Conservation (phyloP, 2,797 vertebrate genomes). For the Catharus ustulatus region DNA sequence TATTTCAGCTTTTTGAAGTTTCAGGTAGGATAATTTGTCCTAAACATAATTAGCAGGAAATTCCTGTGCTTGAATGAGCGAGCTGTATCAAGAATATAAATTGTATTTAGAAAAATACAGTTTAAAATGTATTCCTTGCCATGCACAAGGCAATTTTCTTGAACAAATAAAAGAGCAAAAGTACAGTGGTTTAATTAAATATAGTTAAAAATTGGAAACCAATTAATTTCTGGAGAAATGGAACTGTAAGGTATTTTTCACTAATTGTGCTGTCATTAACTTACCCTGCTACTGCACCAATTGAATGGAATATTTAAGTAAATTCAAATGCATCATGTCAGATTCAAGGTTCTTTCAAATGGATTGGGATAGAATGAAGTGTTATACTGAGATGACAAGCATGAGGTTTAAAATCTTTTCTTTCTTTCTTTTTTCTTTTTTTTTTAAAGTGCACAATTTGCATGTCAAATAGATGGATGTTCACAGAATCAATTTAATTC, state of each 20-base stretch:
- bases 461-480: slow-evolving; percentile 39
- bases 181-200: slow-evolving; percentile 44
- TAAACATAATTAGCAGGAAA: neutral
- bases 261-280: slow-evolving; percentile 45
- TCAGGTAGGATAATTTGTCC: neutral
- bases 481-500: slow-evolving; percentile 38
- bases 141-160: neutral
- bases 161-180: neutral
- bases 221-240: slow-evolving; percentile 35
- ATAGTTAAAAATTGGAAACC: neutral
- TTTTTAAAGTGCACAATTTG: slow-evolving; percentile 38
- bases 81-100: neutral
- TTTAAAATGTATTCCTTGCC: neutral
- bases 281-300: neutral
- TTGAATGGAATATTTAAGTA: slow-evolving; percentile 29
- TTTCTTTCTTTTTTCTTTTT: neutral
- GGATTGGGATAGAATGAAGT: slow-evolving; percentile 16
- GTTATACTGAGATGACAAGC: slow-evolving; percentile 38
- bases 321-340: slow-evolving; percentile 27
- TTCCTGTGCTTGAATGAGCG: neutral
- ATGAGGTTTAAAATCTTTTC: neutral
- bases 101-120: neutral
- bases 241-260: neutral
- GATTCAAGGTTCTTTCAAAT: slow-evolving; percentile 24
- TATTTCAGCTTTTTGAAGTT: neutral